These are phyloP conservation scores for Poeciliopsis retropinna DNA, from an alignment of 2,113 vertebrate species.

Conservation along the genomic window DNA sequence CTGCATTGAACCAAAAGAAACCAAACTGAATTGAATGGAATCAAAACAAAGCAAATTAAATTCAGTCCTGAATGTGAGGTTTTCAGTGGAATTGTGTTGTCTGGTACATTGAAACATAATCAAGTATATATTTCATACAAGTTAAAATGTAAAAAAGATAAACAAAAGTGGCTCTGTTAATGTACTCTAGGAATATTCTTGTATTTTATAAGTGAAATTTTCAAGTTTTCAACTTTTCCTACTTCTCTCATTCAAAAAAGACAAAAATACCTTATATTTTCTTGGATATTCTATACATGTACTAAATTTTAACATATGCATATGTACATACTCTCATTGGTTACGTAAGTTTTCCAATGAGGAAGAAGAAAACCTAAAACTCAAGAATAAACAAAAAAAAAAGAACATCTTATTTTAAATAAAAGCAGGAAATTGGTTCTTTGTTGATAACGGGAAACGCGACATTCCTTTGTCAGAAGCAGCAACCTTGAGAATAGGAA, in stretches of 20 bases:
- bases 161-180: background rate
- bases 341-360: background rate
- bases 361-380: background rate
- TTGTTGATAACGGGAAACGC: conserved; percentile 1
- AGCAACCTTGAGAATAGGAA: conserved; percentile 9
- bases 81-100: too few relatives aligned
- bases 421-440: background rate
- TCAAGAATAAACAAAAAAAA: background rate
- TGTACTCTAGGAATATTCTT: background rate
- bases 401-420: background rate
- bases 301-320: background rate
- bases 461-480: background rate
- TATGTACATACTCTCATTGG: background rate
- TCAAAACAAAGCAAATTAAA: too few relatives aligned
- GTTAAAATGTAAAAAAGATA: background rate
- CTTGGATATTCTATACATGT: background rate
- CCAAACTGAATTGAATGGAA: too few relatives aligned
- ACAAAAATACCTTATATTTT: background rate
- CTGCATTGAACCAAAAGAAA: background rate
- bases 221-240: background rate
- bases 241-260: background rate
- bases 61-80: too few relatives aligned
- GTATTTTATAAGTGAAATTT: background rate
- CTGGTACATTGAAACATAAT: background rate
- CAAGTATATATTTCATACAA: background rate